Percentiles rank a stretch among this genome's conserved stretches.
Conservation (phyloP, 2,888 invertebrate genomes). For the Erannis defoliaria region DNA sequence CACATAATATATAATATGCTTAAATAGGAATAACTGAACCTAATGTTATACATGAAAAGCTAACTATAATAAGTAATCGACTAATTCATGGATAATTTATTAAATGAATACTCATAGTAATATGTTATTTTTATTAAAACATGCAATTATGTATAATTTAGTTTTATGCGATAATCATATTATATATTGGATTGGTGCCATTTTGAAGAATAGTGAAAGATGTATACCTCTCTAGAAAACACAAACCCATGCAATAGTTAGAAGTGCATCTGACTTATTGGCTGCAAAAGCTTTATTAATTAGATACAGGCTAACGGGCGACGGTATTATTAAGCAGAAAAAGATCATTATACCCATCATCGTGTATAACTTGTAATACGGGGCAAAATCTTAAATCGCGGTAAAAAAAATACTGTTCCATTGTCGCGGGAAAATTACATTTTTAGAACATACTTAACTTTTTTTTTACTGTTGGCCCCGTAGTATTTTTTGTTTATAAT, state of each 20-base stretch:
- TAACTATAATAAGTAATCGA: constrained; percentile 6
- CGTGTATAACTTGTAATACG: no score
- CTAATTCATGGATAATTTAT: constrained; percentile 8
- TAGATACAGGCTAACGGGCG: no score
- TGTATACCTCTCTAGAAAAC: background rate
- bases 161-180: background rate
- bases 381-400: no score
- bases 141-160: constrained; percentile 11
- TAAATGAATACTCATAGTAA: background rate
- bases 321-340: no score
- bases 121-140: constrained; percentile 5
- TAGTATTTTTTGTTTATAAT: no score
- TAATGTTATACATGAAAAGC: constrained; percentile 15
- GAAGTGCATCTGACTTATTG: background rate
- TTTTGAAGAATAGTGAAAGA: background rate
- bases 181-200: background rate
- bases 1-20: no score
- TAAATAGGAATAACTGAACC: constrained; percentile 18
- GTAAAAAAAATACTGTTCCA: no score
- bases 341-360: no score
- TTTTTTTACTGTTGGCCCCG: no score
- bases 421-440: no score
- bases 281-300: background rate
- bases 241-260: constrained; percentile 1
- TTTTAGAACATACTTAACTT: no score